phyloP scores from a whole-genome alignment of 2,797 vertebrate species.

The Labroides dimidiatus region DNA sequence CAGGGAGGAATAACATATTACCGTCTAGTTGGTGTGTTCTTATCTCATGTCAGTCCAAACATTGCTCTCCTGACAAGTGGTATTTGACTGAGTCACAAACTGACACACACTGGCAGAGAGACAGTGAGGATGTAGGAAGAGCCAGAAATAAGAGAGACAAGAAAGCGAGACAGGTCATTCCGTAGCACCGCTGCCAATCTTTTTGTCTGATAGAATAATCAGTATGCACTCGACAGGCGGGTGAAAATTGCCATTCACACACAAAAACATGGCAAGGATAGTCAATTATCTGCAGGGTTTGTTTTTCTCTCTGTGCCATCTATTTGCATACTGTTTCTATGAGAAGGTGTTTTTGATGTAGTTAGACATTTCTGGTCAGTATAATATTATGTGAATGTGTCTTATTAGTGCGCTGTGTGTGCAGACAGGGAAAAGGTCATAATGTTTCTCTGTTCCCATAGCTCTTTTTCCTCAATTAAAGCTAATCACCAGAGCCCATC shows the following conservation, averaged over 20 bases:
- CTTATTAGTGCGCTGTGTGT: constrained; percentile 72
- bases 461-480: constrained; percentile 83
- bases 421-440: constrained; percentile 82
- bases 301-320: constrained; percentile 69
- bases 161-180: constrained; percentile 70
- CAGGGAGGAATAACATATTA: constrained; percentile 62
- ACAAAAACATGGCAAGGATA: constrained; percentile 73
- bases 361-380: constrained; percentile 63
- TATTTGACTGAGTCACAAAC: constrained; percentile 78
- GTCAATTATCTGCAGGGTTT: constrained; percentile 76
- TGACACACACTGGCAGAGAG: constrained; percentile 56
- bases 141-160: constrained; percentile 46
- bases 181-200: constrained; percentile 72
- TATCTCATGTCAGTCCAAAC: constrained; percentile 78
- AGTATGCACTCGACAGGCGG: constrained; percentile 75
- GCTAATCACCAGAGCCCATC: constrained; percentile 79
- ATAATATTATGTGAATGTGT: constrained; percentile 76
- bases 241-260: constrained; percentile 77
- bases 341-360: constrained; percentile 74
- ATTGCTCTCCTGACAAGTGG: constrained; percentile 76
- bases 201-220: constrained; percentile 82
- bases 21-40: constrained; percentile 71
- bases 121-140: constrained; percentile 51
- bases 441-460: constrained; percentile 82
- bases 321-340: constrained; percentile 73